Percentiles rank a stretch among this genome's conserved stretches.
Conservation (phyloP, 2,113 vertebrate genomes). For the Gobius niger region DNA sequence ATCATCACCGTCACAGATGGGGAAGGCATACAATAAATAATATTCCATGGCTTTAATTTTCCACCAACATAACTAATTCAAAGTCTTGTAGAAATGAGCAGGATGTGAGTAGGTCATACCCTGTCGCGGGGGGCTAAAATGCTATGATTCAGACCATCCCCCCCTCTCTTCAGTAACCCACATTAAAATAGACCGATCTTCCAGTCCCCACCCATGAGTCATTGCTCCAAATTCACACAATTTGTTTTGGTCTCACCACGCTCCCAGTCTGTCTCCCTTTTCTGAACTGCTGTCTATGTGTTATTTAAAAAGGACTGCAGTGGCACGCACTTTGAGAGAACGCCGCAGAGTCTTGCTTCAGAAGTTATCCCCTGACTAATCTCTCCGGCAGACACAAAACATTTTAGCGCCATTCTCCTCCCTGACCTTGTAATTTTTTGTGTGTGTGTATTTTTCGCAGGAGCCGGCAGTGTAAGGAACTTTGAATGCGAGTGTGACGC, state of each 20-base stretch:
- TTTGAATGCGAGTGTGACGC: conserved; percentile 91
- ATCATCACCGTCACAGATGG: too few relatives aligned
- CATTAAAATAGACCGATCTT: conserved; percentile 15
- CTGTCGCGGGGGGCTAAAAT: conserved; percentile 11
- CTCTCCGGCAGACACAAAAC: conserved; percentile 3
- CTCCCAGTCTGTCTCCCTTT: conserved; percentile 52
- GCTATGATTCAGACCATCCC: neutral
- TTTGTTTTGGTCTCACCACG: conserved; percentile 32
- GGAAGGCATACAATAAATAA: too few relatives aligned
- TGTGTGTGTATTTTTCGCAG: conserved; percentile 70
- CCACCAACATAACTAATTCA: neutral
- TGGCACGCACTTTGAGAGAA: conserved; percentile 24
- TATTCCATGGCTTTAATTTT: neutral
- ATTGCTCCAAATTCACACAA: conserved; percentile 42
- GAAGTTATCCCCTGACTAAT: conserved; percentile 8
- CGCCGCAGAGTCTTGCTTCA: conserved; percentile 8
- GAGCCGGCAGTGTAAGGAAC: conserved; percentile 70
- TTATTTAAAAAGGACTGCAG: conserved; percentile 63
- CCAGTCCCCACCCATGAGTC: conserved; percentile 32
- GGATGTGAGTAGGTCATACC: conserved; percentile 17
- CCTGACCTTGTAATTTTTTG: conserved; percentile 19
- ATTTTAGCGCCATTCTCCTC: conserved; percentile 2
- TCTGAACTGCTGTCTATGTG: conserved; percentile 58
- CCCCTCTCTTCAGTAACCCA: conserved; percentile 9
- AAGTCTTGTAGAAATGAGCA: neutral